Base-by-base conservation (phyloP, 2,113 vertebrate species). In the Bombycilla garrulus region DNA sequence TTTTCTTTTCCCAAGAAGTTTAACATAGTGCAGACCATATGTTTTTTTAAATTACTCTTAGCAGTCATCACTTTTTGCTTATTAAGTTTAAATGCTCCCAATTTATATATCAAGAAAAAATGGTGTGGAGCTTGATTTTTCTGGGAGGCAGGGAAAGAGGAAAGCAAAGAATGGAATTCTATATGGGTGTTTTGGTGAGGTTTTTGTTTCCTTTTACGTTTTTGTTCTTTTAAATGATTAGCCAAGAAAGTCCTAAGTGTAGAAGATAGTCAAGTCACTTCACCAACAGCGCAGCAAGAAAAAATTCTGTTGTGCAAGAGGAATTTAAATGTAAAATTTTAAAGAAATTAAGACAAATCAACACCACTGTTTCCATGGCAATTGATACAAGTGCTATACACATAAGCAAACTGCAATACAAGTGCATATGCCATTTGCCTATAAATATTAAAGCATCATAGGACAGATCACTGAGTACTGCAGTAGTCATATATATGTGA, bases 341-440 rank as follows among this genome's bases (percentile, higher is more conserved):
- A 60, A 94, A 50, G 12, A 92, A 85, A 86, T 87, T 60, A 93
- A 86, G 50, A 87, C 58, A 86, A 72, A 51, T 85, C 54, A 88
- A 74, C 64, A 81, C 6, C 36, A n/a, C 42, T 70, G 53, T 96
- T 94, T 76, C 90, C 79, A 93, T 65, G 56, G 81, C 74, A 93
- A 67, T 76, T 76, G 31, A 56, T 31, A 33, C 22, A 54, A 33
- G 53, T 72, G 61, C 54, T 77, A 45, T 25, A 94, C 50, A 82
- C 45, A 58, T 40, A 93, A 19, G 62, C 45, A 88, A 95, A 86
- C 57, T 58, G 48, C 50, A 85, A 36, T 64, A 36, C 1, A 1
- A 81, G 9, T 40, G 42, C 79, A 82, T 76, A 64, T 56, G 74
- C 36, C 48, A 25, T 67, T 74, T 48, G 36, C 53, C 53, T 48